These are phyloP conservation scores for Enteromius viviparus DNA, from an alignment of 2,797 vertebrate species.

Conservation along the genomic window DNA sequence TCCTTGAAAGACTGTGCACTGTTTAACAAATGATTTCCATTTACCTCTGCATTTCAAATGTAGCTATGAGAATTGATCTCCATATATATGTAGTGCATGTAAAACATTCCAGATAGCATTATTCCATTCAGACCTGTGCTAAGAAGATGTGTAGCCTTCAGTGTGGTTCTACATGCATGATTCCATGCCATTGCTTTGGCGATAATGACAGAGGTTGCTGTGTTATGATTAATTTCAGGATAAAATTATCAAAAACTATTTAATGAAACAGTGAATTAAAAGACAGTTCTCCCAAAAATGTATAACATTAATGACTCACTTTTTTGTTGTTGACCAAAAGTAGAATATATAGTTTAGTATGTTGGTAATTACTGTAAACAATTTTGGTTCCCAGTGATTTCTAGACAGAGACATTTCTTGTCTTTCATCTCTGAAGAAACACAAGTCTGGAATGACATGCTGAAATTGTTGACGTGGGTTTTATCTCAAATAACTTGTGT, in stretches of 20 bases:
- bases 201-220: neutral
- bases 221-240: neutral
- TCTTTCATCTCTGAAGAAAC: neutral
- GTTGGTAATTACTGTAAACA: too few relatives aligned
- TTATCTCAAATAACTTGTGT: neutral
- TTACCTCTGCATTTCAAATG: constrained; percentile 13
- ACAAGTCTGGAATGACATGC: neutral
- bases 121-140: neutral
- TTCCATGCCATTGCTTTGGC: neutral
- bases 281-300: too few relatives aligned
- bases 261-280: neutral
- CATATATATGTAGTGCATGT: neutral
- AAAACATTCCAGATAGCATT: neutral
- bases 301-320: too few relatives aligned
- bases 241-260: neutral
- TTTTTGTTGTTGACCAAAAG: too few relatives aligned
- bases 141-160: neutral
- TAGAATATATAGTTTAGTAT: too few relatives aligned
- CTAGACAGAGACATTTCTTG: neutral
- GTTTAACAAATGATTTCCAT: constrained; percentile 8
- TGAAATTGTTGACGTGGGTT: neutral
- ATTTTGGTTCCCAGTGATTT: neutral
- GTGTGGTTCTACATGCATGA: constrained; percentile 5
- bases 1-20: neutral
- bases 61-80: neutral